Base-by-base conservation (phyloP, 2,797 vertebrate species). In the Tenualosa ilisha region DNA sequence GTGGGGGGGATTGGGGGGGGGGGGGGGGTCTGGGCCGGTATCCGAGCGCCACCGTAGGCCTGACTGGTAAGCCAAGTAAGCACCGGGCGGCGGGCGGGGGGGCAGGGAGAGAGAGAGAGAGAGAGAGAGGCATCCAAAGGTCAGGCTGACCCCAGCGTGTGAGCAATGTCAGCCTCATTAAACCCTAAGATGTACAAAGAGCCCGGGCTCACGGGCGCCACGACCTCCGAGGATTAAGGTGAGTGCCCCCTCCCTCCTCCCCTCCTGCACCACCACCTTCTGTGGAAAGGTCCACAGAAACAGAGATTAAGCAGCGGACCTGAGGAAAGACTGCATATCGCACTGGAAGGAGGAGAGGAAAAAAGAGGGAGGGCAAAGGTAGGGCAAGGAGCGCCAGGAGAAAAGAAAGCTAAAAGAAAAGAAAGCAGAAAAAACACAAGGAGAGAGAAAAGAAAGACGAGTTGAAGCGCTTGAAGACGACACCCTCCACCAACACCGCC, bases 191-290 rank as follows among this genome's bases (percentile, higher is more conserved):
- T 91, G 84, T 88, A 90, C 88, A 91, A 89, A 94, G 91, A 59
- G 0, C 84, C 87, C 90, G 91, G 92, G 93, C 91, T 93, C 93
- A 90, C 90, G 93, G 92, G 92, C 93, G 94, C 90, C 87, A 85
- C 91, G 90, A 94, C 93, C 92, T 94, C 94, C 94, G 89, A 91
- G 94, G 95, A 95, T 93, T 94, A 94, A 94, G 91, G 92, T 93
- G 93, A 95, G 93, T 92, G 93, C 93, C 94, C 88, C 91, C 90
- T 92, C 90, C 92, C 26, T 53, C 6, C 15, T 24, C 50, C 54
- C 53, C 53, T 17, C 53, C 53, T 17, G 13, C 54, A 20, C 54
- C 53, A 15, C 12, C 54, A 56, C 3, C 54, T 56, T 87, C 75
- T 94, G 91, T 94, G 72, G 72, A 24, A 22, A 91, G 91, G 92